Evolutionary conservation across 2,888 invertebrate species (phyloP), one percentile per base, ranked within the genome.

Genomic region (Seira ritae): DNA sequence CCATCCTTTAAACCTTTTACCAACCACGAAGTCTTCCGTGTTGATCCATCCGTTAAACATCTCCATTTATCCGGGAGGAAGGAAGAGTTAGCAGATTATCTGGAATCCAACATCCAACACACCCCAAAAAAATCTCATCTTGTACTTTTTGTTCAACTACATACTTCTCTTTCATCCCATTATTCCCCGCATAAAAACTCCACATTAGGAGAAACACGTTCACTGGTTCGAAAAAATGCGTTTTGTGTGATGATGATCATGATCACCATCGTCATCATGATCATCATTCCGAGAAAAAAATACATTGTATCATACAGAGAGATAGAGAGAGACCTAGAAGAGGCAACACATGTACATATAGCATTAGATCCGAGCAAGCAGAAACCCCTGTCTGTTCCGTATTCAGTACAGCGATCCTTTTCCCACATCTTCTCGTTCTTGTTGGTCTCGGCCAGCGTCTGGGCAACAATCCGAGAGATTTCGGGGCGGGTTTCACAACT

Each of bases 401-500:
- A 76, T 81, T 31, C 2, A n/a, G n/a, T n/a, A 81, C 76, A 31
- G 81, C 76, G 81, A 81, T 81, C 81, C 76, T 81, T 81, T 81
- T 76, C 23, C 75, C 66, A 19, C 81, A 81, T 81, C 75, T 75
- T 70, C 24, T 75, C 31, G 31, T 31, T 31, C 81, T 76, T 81
- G 81, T 81, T 81, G 81, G 81, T 81, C 76, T 81, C 71, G 76
- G 81, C 81, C 81, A 81, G 81, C 81, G 81, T 81, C 81, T 81
- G 81, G 76, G 81, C 81, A 74, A 72, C 72, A 80, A 81, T 81
- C 81, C 81, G 81, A 76, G 87, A 84, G 86, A 86, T 71, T 86
- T 84, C 80, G 74, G 85, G 88, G 88, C 88, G 88, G 84, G 85
- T 85, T 85, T 81, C 86, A 86, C 86, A 87, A 77, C 85, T 82